Evolutionary conservation across 2,888 invertebrate genomes (phyloP).

Genomic region (Trachelus stipa): DNA sequence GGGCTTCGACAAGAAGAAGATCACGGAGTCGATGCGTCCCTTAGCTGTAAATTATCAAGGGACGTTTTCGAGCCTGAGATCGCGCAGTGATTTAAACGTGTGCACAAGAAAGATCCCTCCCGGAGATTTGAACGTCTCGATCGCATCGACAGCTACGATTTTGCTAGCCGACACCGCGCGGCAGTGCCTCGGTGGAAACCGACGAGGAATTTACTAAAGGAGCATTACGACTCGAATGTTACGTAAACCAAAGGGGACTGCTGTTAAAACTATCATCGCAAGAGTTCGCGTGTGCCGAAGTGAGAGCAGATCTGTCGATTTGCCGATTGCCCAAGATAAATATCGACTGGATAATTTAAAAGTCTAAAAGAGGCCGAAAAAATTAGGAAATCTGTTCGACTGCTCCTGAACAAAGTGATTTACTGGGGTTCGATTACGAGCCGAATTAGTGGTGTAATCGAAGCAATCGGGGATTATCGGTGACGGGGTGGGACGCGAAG

Average conservation of each 20-base stretch:
- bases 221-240: background rate
- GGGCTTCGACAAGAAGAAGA: background rate
- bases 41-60: background rate
- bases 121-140: background rate
- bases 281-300: background rate
- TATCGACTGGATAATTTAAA: background rate
- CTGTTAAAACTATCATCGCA: background rate
- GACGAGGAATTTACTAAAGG: background rate
- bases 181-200: too few species aligned
- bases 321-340: background rate
- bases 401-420: background rate
- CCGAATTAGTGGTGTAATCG: background rate
- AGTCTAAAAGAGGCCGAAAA: background rate
- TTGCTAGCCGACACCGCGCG: background rate
- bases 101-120: background rate
- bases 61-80: background rate
- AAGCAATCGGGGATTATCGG: background rate
- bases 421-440: background rate
- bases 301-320: too few species aligned
- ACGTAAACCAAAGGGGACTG: background rate
- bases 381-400: background rate
- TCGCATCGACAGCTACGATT: background rate
- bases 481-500: background rate
- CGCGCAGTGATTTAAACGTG: background rate
- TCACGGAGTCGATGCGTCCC: conserved; percentile 8